Evolutionary conservation across 2,888 invertebrate species (phyloP).

Genomic region (Octonoba sinensis): DNA sequence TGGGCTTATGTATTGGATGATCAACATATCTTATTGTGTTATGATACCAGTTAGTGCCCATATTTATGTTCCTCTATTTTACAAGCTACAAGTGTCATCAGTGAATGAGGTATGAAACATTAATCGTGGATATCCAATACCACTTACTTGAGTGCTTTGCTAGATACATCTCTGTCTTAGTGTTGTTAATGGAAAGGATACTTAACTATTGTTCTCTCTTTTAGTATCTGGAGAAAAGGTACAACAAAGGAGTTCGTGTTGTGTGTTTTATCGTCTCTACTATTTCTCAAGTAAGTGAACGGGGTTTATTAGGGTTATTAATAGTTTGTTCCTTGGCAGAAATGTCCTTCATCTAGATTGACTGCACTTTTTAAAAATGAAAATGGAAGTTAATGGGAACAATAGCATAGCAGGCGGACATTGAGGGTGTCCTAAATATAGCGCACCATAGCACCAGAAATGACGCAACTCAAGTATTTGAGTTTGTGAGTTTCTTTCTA

Average conservation of each 20-base stretch:
- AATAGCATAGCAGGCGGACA: neutral
- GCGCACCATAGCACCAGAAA: too few species aligned
- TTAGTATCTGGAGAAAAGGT: constrained; percentile 67
- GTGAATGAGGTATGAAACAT: constrained; percentile 82
- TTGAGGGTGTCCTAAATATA: too few species aligned
- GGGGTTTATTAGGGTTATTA: neutral
- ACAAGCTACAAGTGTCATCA: constrained; percentile 85
- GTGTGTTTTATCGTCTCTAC: constrained; percentile 66
- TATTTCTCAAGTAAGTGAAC: constrained; percentile 63
- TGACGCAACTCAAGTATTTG: too few species aligned
- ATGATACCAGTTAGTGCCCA: constrained; percentile 76
- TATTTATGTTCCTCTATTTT: constrained; percentile 87
- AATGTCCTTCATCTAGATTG: too few species aligned
- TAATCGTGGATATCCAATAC: constrained; percentile 23
- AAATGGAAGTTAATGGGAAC: neutral
- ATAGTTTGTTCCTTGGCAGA: too few species aligned
- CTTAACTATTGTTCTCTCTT: constrained; percentile 41
- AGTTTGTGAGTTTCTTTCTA: too few species aligned
- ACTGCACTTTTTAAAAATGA: neutral
- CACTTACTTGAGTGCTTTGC: neutral
- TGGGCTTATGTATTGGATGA: constrained; percentile 89
- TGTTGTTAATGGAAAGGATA: neutral
- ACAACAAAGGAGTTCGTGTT: constrained; percentile 65
- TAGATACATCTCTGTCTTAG: neutral
- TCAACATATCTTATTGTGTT: constrained; percentile 82